Conservation (phyloP, 2,888 invertebrate species). For the Phanerotoma sp. region DNA sequence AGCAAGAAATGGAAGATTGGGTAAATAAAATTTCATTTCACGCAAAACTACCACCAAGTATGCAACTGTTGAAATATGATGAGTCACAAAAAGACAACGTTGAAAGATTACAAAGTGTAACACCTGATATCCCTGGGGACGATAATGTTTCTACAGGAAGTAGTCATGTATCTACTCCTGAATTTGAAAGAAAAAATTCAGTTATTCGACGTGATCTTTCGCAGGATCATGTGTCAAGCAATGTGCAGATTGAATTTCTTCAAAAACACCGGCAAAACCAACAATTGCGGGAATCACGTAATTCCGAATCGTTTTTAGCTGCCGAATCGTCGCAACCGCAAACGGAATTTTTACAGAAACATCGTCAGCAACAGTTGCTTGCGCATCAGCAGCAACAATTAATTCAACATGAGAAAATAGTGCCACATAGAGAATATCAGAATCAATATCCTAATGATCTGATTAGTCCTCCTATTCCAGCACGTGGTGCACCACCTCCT, state of each 20-base stretch:
- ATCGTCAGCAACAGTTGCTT: constrained; percentile 42
- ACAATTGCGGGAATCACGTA: constrained; percentile 49
- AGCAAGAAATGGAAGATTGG: constrained; percentile 84
- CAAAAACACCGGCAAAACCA: constrained; percentile 51
- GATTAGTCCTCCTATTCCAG: constrained; percentile 65
- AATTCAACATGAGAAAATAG: constrained; percentile 43
- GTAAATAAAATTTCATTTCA: constrained; percentile 91
- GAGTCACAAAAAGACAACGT: constrained; percentile 59
- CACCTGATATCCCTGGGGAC: constrained; percentile 44
- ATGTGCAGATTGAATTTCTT: constrained; percentile 50
- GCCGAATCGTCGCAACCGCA: constrained; percentile 55
- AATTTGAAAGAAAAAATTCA: constrained; percentile 56
- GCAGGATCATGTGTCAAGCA: constrained; percentile 43
- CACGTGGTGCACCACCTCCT: constrained; percentile 63
- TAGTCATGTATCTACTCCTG: constrained; percentile 58
- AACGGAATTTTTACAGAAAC: constrained; percentile 61
- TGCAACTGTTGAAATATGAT: constrained; percentile 84
- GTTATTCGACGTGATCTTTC: constrained; percentile 52
- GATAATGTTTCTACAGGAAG: constrained; percentile 56
- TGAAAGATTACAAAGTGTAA: constrained; percentile 41
- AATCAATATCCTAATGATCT: constrained; percentile 52
- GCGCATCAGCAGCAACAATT: constrained; percentile 56
- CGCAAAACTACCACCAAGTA: constrained; percentile 84
- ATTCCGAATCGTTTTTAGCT: constrained; percentile 38
- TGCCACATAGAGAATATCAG: constrained; percentile 40